Evolutionary conservation across 2,888 invertebrate genomes (phyloP).

Genomic region (Leptopterna dolabrata): DNA sequence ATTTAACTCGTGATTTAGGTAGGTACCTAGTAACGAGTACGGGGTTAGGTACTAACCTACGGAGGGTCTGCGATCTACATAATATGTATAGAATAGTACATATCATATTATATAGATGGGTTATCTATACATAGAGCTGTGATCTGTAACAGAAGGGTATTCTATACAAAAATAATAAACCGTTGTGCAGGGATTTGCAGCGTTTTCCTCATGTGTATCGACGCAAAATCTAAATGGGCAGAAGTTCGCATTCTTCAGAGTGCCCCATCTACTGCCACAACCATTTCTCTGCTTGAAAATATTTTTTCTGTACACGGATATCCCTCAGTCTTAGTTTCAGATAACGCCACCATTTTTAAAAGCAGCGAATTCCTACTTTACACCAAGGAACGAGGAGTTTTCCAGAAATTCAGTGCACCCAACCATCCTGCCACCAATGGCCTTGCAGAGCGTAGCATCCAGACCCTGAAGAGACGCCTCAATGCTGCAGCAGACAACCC

Average conservation of each 20-base stretch:
- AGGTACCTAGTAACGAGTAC: too few species aligned
- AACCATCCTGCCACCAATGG: conserved; percentile 43
- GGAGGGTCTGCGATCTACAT: too few species aligned
- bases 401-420: conserved; percentile 34
- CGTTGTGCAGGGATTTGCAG: too few species aligned
- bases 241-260: conserved; percentile 49
- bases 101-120: too few species aligned
- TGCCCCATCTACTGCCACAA: conserved; percentile 59
- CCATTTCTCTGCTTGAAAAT: conserved; percentile 60
- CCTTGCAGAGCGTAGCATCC: conserved; percentile 6
- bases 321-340: conserved; percentile 60
- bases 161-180: too few species aligned
- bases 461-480: conserved; percentile 8
- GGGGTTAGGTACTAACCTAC: too few species aligned
- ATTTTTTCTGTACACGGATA: conserved; percentile 54
- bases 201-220: conserved; percentile 37
- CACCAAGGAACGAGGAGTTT: conserved; percentile 55
- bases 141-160: too few species aligned
- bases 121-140: too few species aligned
- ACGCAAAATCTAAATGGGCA: conserved; percentile 57
- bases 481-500: conserved; percentile 54
- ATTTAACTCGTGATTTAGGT: too few species aligned
- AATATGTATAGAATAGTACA: too few species aligned
- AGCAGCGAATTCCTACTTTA: conserved; percentile 59
- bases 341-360: conserved; percentile 46